phyloP scores from a whole-genome alignment of 1,140 invertebrate species.

The Globodera ellingtonae region DNA sequence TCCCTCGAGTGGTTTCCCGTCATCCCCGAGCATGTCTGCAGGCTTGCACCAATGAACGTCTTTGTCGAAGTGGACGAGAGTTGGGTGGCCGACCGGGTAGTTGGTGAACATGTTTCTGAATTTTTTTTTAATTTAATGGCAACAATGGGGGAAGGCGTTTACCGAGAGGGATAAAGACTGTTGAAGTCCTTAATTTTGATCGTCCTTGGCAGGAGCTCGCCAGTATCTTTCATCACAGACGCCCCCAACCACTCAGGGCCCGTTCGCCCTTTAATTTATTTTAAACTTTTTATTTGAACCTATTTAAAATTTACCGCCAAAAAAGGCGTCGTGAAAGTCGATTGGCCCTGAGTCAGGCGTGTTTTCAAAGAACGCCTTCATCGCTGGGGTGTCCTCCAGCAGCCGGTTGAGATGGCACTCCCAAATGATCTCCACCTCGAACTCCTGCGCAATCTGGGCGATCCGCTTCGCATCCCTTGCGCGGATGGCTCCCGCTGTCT shows the following conservation, averaged over 20 bases:
- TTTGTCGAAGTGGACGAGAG: neutral
- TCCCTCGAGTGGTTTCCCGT: neutral
- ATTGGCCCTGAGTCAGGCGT: neutral
- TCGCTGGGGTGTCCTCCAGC: neutral
- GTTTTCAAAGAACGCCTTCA: slow-evolving; percentile 2
- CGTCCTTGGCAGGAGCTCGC: neutral
- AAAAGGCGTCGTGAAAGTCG: neutral
- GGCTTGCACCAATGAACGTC: neutral
- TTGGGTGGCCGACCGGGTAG: slow-evolving; percentile 12
- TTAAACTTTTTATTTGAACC: neutral
- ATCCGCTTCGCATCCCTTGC: neutral
- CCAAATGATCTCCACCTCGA: neutral
- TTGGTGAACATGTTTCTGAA: neutral
- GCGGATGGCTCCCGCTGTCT: neutral
- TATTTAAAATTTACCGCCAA: neutral
- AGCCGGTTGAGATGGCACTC: neutral
- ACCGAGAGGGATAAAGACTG: neutral
- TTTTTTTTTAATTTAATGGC: neutral
- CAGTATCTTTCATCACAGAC: neutral
- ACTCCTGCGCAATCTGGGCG: neutral
- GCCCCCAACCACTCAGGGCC: neutral
- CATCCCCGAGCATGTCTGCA: neutral
- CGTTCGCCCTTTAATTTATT: neutral
- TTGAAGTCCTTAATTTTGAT: slow-evolving; percentile 7
- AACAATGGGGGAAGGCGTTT: neutral